phyloP scores from a whole-genome alignment of 1,140 invertebrate species.

The Helicoverpa armigera region DNA sequence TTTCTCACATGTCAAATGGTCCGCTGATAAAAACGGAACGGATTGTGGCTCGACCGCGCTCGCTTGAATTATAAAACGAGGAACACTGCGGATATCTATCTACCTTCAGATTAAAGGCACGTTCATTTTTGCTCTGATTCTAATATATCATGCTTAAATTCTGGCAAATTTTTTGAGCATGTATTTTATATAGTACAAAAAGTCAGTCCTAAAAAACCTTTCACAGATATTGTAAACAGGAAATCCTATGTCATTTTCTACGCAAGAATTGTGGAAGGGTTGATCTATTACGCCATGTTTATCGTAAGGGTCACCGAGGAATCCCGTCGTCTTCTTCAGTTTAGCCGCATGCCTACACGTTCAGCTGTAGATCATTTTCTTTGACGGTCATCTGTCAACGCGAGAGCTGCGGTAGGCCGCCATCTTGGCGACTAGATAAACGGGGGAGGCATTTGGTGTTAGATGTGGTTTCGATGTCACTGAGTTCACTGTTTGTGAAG shows the following conservation, averaged over 20 bases:
- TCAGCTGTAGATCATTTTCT: constrained; percentile 13
- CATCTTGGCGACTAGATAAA: constrained; percentile 16
- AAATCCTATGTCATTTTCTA: background rate
- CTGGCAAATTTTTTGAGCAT: background rate
- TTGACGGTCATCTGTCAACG: constrained; percentile 25
- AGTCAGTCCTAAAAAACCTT: background rate
- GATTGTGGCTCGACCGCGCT: constrained; percentile 34
- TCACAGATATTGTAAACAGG: background rate
- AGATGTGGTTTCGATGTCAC: background rate
- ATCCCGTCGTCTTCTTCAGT: background rate
- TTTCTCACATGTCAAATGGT: constrained; percentile 49
- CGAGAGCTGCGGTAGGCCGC: background rate
- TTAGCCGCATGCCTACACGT: constrained; percentile 20
- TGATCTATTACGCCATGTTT: constrained; percentile 18
- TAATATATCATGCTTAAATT: background rate
- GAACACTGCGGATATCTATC: background rate
- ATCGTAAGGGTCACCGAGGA: constrained; percentile 2
- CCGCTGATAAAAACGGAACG: constrained; percentile 24
- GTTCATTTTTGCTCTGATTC: background rate
- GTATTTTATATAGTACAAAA: too few relatives aligned
- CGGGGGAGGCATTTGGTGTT: background rate
- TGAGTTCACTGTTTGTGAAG: background rate
- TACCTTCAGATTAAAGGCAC: constrained; percentile 13
- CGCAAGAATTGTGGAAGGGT: background rate
- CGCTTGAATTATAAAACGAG: constrained; percentile 31